A percentile compares a stretch with the other conserved stretches of the same genome.
Conservation (phyloP, 2,797 vertebrate genomes). For the Leptoclinus maculatus region DNA sequence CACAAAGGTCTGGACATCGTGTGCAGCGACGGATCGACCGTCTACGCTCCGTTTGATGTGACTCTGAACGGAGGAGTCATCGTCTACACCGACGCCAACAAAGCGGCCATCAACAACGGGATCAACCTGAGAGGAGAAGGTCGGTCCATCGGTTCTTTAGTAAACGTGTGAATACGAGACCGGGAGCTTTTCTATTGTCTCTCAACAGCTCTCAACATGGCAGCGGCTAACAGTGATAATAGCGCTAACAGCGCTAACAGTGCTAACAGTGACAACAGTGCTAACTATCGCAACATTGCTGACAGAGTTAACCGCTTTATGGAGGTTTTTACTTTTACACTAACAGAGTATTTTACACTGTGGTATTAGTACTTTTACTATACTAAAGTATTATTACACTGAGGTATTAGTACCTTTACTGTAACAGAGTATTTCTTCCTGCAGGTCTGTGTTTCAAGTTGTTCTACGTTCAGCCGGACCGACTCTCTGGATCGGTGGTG, state of each 20-base stretch:
- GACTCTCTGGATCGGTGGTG: slow-evolving; percentile 49
- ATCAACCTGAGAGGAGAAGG: slow-evolving; percentile 68
- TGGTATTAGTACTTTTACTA: too few relatives aligned
- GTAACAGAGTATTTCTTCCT: not conserved
- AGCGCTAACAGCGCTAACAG: too few relatives aligned
- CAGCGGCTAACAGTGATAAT: too few relatives aligned
- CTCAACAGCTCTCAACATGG: too few relatives aligned
- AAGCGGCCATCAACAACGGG: slow-evolving; percentile 76
- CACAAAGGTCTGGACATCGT: slow-evolving; percentile 81
- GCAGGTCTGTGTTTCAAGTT: slow-evolving; percentile 81
- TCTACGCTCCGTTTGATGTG: slow-evolving; percentile 81
- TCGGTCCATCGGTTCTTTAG: slow-evolving; percentile 17
- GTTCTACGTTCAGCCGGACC: slow-evolving; percentile 75
- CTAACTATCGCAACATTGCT: too few relatives aligned
- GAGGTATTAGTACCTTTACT: not conserved
- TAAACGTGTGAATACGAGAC: too few relatives aligned
- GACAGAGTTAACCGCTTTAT: too few relatives aligned
- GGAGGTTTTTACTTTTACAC: too few relatives aligned
- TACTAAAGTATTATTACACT: not conserved
- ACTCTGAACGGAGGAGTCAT: slow-evolving; percentile 49
- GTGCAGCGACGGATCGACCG: slow-evolving; percentile 62
- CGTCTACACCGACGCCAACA: slow-evolving; percentile 58
- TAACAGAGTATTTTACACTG: too few relatives aligned
- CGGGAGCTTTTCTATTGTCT: too few relatives aligned
- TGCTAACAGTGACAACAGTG: too few relatives aligned